These are phyloP conservation scores for Spilogale gracilis DNA, from an alignment of 2,113 vertebrate genomes.

Conservation along the genomic window DNA sequence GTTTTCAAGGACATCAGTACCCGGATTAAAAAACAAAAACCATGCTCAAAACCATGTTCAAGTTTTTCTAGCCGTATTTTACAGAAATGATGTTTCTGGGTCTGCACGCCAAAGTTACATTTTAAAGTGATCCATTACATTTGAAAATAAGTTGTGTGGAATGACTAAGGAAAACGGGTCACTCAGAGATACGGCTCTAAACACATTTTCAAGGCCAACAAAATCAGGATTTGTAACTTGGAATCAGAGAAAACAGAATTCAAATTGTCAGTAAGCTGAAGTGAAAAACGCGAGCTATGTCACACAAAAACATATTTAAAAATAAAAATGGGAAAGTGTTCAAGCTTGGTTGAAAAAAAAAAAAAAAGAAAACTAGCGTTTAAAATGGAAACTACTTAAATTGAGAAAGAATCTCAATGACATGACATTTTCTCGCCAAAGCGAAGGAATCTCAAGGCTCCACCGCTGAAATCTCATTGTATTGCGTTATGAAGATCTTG, in stretches of 20 bases:
- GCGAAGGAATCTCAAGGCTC: constrained; percentile 60
- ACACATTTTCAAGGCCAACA: constrained; percentile 65
- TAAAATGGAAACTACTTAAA: constrained; percentile 54
- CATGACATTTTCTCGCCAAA: constrained; percentile 70
- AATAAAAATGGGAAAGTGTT: constrained; percentile 30
- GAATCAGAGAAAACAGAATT: not conserved
- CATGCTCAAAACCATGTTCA: not conserved
- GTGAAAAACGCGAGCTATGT: constrained; percentile 57
- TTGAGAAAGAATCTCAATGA: constrained; percentile 61
- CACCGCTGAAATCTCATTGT: constrained; percentile 60
- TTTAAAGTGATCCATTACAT: constrained; percentile 13
- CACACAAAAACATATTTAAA: constrained; percentile 29
- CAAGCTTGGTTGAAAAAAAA: not conserved
- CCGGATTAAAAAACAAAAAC: not conserved
- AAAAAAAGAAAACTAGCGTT: constrained; percentile 35
- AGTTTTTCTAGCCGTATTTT: constrained; percentile 50
- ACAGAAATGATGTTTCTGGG: not conserved
- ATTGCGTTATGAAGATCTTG: constrained; percentile 70
- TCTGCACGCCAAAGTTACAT: constrained; percentile 14
- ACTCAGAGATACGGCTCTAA: not conserved
- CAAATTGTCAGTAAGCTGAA: constrained; percentile 67
- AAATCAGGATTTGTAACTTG: constrained; percentile 13
- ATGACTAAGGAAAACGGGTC: constrained; percentile 44
- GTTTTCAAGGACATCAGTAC: constrained; percentile 53
- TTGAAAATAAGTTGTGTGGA: constrained; percentile 47